These are phyloP conservation scores for Sussaba pulchella DNA, from an alignment of 2,888 invertebrate species.

Conservation along the genomic window DNA sequence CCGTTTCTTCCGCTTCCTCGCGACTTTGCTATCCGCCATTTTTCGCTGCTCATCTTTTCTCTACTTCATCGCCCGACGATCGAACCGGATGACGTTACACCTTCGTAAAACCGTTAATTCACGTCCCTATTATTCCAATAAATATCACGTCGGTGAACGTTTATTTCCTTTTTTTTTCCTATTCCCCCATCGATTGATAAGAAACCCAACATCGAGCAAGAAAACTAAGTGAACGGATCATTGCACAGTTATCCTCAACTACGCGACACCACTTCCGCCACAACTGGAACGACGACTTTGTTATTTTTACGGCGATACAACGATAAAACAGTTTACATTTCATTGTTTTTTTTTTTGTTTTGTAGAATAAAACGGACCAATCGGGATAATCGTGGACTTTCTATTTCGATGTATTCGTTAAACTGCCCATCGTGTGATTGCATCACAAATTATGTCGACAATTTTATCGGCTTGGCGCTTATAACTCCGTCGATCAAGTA, in stretches of 20 bases:
- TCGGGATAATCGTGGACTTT: background rate
- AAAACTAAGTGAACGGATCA: background rate
- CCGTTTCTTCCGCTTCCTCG: background rate
- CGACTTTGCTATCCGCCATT: too few relatives aligned
- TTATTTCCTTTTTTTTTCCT: slow-evolving; percentile 1
- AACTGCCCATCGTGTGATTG: background rate
- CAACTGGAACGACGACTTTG: background rate
- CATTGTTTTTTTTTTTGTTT: background rate
- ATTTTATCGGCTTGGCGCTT: background rate
- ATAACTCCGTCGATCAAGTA: too few relatives aligned
- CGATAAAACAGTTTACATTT: background rate
- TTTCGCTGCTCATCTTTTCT: slow-evolving; percentile 9
- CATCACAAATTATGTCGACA: background rate
- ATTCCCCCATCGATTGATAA: background rate
- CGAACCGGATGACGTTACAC: slow-evolving; percentile 10
- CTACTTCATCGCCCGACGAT: slow-evolving; percentile 1
- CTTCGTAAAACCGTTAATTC: slow-evolving; percentile 21
- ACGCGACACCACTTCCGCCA: background rate
- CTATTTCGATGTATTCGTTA: background rate
- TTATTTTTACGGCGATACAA: slow-evolving; percentile 6
- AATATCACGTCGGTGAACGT: background rate
- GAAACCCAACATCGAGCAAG: too few relatives aligned
- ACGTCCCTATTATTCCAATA: slow-evolving; percentile 1
- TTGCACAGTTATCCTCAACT: slow-evolving; percentile 10
- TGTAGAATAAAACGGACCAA: too few relatives aligned